Percentiles rank a stretch among this genome's conserved stretches.
These are phyloP conservation scores for Phodopus roborovskii DNA, from an alignment of 2,113 vertebrate genomes.

Conservation along the genomic window DNA sequence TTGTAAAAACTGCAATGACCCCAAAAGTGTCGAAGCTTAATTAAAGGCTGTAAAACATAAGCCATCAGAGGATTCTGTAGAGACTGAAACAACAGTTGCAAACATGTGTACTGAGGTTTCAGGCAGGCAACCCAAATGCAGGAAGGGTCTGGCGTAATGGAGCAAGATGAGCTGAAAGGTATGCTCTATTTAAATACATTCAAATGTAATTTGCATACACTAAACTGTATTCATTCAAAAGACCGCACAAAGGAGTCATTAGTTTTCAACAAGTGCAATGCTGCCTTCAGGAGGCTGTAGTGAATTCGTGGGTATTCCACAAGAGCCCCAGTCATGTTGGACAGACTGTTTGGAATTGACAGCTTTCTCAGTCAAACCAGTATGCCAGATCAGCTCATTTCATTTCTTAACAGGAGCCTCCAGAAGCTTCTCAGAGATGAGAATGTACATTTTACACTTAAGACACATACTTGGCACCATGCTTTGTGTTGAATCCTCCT, in stretches of 20 bases:
- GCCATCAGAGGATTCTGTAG: not conserved
- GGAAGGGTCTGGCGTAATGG: not conserved
- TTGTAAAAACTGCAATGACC: not conserved
- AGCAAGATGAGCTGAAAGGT: not conserved
- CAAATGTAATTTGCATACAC: not conserved
- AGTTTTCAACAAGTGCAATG: not conserved
- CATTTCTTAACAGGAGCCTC: not conserved
- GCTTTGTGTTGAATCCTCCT: not conserved
- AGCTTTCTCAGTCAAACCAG: not conserved
- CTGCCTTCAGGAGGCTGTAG: not conserved
- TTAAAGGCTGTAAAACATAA: not conserved
- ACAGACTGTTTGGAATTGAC: not conserved
- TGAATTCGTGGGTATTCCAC: not conserved
- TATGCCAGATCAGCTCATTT: not conserved
- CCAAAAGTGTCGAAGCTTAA: not conserved
- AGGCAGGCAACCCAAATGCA: not conserved
- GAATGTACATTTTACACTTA: constrained; percentile 9
- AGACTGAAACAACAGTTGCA: not conserved
- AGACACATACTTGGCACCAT: not conserved
- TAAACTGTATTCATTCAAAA: not conserved
- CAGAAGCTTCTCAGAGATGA: not conserved
- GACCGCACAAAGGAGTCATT: not conserved
- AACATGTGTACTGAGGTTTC: not conserved
- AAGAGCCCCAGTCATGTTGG: not conserved
- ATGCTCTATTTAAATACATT: not conserved